Base-by-base conservation (phyloP, 2,797 vertebrate species). In the Chromis chromis region DNA sequence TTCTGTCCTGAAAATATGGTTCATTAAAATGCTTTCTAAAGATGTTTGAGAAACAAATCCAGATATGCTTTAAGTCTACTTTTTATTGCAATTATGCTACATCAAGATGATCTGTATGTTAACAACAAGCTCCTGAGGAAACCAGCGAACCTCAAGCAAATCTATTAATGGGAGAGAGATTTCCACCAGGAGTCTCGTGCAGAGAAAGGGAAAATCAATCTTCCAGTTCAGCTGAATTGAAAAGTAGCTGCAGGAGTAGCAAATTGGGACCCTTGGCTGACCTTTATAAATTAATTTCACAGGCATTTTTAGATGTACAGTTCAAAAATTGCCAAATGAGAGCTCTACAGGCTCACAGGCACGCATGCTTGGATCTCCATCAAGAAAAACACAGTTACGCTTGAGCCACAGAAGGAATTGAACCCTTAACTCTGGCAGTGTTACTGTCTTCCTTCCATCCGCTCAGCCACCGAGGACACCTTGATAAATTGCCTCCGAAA, bases 401-500 rank as follows among this genome's bases (percentile, higher is more conserved):
- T 10, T 36, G 10, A 68, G 39, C 53, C 0, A 2, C 28, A 9
- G 31, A 48, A 31, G 56, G 58, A 65, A 28, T 11, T 33, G 36
- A 72, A 72, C 39, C 50, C 27, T 22, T 7, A 56, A 57, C 48
- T 25, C 40, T 6, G 10, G 3, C 24, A 7, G 14, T 4, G 72
- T 46, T 56, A 19, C 67, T 25, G 42, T 74, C 70, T 53, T 24
- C n/a, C 64, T 56, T 74, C 22, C 21, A 70, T 70, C 71, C 44
- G 61, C 55, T 58, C 2, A 4, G 28, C 55, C 58, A 1, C 67
- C 46, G 39, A 84, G 77, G 79, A 87, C 84, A 71, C 77, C 60
- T 71, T 76, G 78, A 82, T 83, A 21, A 78, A 87, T 73, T 60
- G 65, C 33, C 75, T 48, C 72, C 54, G 76, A 67, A 78, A 75